Conservation (phyloP, 2,113 vertebrate genomes). For the Recurvirostra avosetta region DNA sequence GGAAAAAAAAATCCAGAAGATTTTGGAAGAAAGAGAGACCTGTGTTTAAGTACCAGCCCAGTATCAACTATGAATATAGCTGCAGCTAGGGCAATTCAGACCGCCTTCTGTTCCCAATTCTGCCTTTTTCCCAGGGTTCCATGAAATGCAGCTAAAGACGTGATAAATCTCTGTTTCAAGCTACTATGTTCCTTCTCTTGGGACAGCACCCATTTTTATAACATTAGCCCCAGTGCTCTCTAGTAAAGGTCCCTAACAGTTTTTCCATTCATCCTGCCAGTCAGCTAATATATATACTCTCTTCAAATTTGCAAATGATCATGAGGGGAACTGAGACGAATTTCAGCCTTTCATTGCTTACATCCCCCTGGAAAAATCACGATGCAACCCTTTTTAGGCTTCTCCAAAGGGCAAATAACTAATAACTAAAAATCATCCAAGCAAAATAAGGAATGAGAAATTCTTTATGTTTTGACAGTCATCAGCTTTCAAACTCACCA, state of each 20-base stretch:
- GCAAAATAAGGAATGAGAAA: not conserved
- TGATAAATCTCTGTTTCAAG: not conserved
- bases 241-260: not conserved
- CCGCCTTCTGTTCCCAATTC: not conserved
- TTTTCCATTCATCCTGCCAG: not conserved
- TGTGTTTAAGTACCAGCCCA: not conserved
- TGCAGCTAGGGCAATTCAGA: not conserved
- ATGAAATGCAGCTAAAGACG: not conserved
- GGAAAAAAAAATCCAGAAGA: not conserved
- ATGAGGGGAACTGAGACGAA: not conserved
- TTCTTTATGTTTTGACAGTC: not conserved
- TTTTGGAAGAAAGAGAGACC: not conserved
- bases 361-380: not conserved
- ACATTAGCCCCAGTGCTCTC: not conserved
- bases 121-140: not conserved
- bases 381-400: not conserved
- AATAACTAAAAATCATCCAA: not conserved
- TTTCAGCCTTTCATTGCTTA: not conserved
- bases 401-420: not conserved
- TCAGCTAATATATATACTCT: not conserved
- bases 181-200: not conserved
- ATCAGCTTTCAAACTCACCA: not conserved
- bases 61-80: not conserved
- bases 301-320: not conserved
- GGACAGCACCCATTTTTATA: not conserved